Percentiles rank a stretch among this genome's conserved stretches.
Evolutionary conservation across 2,113 vertebrate species (phyloP).

Genomic region (Sebastes schlegelii): DNA sequence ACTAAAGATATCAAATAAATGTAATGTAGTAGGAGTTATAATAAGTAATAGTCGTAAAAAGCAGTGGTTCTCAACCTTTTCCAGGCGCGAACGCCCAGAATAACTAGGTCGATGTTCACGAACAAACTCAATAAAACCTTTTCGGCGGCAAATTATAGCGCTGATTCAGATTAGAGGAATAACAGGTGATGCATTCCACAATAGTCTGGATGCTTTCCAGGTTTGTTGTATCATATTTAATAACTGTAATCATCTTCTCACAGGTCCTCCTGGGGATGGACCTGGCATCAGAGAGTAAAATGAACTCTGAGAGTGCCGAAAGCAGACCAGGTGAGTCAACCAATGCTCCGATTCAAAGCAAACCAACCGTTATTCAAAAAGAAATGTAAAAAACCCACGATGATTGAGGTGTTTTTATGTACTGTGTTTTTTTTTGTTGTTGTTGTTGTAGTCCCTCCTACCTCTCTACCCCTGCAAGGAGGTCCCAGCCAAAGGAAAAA

Average conservation of each 20-base stretch:
- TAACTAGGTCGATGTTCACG: too few relatives aligned
- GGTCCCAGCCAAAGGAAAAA: constrained; percentile 89
- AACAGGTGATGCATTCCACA: neutral
- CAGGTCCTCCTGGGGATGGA: constrained; percentile 89
- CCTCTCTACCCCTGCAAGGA: constrained; percentile 91
- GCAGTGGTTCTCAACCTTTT: too few relatives aligned
- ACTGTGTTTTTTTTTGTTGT: neutral
- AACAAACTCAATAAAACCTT: too few relatives aligned
- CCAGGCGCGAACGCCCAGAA: too few relatives aligned
- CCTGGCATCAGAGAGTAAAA: constrained; percentile 81
- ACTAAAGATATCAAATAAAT: neutral
- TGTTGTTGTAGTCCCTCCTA: constrained; percentile 78
- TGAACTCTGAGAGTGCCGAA: constrained; percentile 84
- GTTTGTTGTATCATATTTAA: constrained; percentile 9
- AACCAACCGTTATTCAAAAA: neutral
- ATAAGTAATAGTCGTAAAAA: neutral
- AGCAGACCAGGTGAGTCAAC: constrained; percentile 87
- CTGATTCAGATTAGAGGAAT: neutral
- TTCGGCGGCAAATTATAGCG: too few relatives aligned
- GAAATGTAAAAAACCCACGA: neutral
- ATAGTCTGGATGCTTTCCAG: neutral
- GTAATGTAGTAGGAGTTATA: neutral
- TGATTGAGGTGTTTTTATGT: neutral
- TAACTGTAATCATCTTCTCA: constrained; percentile 27
- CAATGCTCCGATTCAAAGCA: neutral